These are phyloP conservation scores for Hydrotaea cyrtoneurina DNA, from an alignment of 2,888 invertebrate species.

Conservation along the genomic window DNA sequence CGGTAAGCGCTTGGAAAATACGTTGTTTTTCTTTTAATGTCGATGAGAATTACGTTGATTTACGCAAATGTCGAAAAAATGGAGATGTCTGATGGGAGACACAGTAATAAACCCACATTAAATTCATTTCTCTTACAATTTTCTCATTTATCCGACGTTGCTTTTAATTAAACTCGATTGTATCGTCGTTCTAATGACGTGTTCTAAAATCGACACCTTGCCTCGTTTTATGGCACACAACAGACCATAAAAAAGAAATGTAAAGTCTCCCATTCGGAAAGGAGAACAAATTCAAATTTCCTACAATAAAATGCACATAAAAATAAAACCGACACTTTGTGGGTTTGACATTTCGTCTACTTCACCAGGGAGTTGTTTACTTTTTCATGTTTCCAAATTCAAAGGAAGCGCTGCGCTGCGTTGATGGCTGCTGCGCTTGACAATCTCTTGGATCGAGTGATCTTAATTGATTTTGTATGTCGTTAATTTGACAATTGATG, in stretches of 20 bases:
- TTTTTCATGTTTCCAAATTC: not conserved
- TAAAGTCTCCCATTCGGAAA: not conserved
- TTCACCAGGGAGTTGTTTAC: not conserved
- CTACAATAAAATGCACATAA: conserved; percentile 27
- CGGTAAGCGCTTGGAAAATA: not conserved
- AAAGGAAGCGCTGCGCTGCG: conserved; percentile 10
- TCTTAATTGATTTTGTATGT: conserved; percentile 34
- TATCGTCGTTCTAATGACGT: conserved; percentile 9
- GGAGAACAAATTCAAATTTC: conserved; percentile 30
- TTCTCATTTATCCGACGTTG: conserved; percentile 17
- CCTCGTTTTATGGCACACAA: conserved; percentile 6
- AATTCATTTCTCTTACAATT: not conserved
- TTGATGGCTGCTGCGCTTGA: not conserved
- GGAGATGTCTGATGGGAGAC: not conserved
- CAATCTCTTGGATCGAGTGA: conserved; percentile 23
- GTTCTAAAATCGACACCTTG: conserved; percentile 38
- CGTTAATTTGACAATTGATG: conserved; percentile 27
- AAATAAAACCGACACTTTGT: conserved; percentile 23
- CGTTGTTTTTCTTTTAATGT: conserved; percentile 15
- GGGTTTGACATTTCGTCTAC: not conserved
- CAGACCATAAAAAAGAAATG: conserved; percentile 26
- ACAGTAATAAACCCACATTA: not conserved
- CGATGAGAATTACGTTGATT: conserved; percentile 21
- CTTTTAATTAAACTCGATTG: conserved; percentile 32
- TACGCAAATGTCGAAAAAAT: conserved; percentile 16